Evolutionary conservation across 2,888 invertebrate species (phyloP), one percentile per base, ranked within the genome.

Genomic region (Dascillus cervinus): DNA sequence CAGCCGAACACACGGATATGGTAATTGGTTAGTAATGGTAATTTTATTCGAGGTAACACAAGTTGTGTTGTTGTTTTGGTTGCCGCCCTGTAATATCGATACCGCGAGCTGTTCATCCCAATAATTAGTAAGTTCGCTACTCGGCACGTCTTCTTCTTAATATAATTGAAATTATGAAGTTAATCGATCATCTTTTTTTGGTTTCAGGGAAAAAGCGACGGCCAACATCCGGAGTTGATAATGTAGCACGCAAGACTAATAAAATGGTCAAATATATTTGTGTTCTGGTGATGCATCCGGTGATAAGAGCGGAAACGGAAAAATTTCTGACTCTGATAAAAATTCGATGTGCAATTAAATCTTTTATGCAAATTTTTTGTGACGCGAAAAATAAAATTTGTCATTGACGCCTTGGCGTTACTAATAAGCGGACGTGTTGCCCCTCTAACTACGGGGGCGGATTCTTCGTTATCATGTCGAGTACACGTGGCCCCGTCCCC

Each of bases 71-170:
- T 50, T 49, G 45, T 55, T 55, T 51, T 38, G 49, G 41, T 42
- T 41, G 55, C 60, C 60, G 62, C 62, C 57, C 57, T 62, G 52
- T 60, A 60, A 62, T 62, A 59, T 57, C 46, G 49, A 47, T 46
- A 49, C 59, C 59, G 60, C 58, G 40, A 29, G 34, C 42, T 42
- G 39, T 39, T 44, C 44, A 44, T 41, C 43, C 44, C 43, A 44
- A 46, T 49, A 52, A 52, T 50, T 52, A 52, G 50, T 52, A 49
- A 49, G 41, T 46, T 43, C 39, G 43, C 40, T 43, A 43, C 45
- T 46, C 47, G 40, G 37, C 45, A 47, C 49, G 37, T 46, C 37
- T 31, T 33, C 13, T 22, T 26, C 13, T 25, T 29, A 26, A 30
- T 30, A 31, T 19, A n/a, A n/a, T n/a, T n/a, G n/a, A n/a, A n/a